Evolutionary conservation across 2,113 vertebrate genomes (phyloP).

Genomic region (Jaculus jaculus): DNA sequence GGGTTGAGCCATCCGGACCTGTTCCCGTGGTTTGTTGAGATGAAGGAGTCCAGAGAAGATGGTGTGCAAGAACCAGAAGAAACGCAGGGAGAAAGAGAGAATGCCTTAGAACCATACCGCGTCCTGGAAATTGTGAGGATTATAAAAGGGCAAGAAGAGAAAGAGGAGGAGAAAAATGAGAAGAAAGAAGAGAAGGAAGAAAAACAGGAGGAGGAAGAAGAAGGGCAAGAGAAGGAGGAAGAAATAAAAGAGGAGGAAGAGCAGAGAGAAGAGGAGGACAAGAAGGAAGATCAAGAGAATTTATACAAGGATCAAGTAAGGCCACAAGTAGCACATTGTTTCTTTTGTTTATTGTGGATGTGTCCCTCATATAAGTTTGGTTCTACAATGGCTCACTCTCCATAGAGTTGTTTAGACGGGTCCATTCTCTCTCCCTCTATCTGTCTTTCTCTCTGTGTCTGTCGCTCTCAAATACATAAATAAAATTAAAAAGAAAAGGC

Average conservation of each 20-base stretch:
- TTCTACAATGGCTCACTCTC: neutral
- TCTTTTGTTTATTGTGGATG: neutral
- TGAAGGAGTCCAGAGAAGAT: neutral
- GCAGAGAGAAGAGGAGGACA: rapidly evolving
- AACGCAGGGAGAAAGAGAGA: neutral
- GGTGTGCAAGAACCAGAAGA: neutral
- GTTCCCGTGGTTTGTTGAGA: neutral
- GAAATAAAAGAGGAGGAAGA: neutral
- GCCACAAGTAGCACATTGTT: neutral
- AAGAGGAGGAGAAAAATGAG: neutral
- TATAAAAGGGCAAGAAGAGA: neutral
- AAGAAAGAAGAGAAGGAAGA: neutral
- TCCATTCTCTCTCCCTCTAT: too few relatives aligned
- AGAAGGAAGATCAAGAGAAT: neutral
- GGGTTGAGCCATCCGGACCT: neutral
- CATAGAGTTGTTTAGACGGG: neutral
- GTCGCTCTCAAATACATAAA: too few relatives aligned
- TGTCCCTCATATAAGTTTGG: neutral
- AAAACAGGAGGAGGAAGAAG: neutral
- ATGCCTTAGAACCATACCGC: neutral
- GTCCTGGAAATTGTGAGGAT: neutral
- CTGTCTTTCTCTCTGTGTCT: too few relatives aligned
- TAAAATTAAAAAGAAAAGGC: too few relatives aligned
- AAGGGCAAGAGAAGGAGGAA: rapidly evolving
- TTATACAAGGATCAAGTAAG: constrained; percentile 26